Evolutionary conservation across 1,140 invertebrate species (phyloP).

Genomic region (Drosophila saltans): DNA sequence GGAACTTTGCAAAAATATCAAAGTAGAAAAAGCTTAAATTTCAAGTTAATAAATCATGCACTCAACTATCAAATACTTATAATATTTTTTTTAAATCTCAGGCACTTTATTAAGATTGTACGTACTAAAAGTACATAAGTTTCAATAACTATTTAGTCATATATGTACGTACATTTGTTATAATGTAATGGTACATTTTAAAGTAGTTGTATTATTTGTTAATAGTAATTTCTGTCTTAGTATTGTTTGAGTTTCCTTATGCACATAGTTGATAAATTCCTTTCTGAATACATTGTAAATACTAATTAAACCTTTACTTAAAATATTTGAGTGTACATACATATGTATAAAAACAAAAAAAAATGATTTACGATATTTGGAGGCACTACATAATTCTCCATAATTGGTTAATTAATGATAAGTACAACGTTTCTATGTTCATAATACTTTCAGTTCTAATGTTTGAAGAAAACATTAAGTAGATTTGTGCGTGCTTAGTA

Average conservation of each 20-base stretch:
- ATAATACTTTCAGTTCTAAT: constrained; percentile 74
- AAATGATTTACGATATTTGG: constrained; percentile 24
- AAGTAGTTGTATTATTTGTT: constrained; percentile 22
- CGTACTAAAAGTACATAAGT: constrained; percentile 39
- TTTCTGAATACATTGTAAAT: constrained; percentile 52
- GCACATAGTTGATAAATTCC: constrained; percentile 43
- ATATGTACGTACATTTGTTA: constrained; percentile 27
- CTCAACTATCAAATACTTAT: too few relatives aligned
- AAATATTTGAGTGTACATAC: constrained; percentile 62
- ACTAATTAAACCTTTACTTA: constrained; percentile 43
- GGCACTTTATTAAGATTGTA: constrained; percentile 79
- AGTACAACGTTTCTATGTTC: constrained; percentile 59
- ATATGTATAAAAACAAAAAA: constrained; percentile 37
- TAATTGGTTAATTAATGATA: constrained; percentile 54
- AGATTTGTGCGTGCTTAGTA: constrained; percentile 11
- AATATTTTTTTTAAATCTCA: constrained; percentile 44
- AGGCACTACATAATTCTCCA: constrained; percentile 31
- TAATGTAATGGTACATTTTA: constrained; percentile 11
- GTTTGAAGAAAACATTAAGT: constrained; percentile 33
- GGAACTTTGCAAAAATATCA: too few relatives aligned
- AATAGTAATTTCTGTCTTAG: constrained; percentile 46
- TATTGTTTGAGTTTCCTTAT: constrained; percentile 43
- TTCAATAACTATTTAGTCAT: constrained; percentile 47
- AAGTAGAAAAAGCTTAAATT: too few relatives aligned
- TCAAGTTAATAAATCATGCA: too few relatives aligned